Evolutionary conservation across 2,113 vertebrate genomes (phyloP).

Genomic region (Poecilia latipinna): DNA sequence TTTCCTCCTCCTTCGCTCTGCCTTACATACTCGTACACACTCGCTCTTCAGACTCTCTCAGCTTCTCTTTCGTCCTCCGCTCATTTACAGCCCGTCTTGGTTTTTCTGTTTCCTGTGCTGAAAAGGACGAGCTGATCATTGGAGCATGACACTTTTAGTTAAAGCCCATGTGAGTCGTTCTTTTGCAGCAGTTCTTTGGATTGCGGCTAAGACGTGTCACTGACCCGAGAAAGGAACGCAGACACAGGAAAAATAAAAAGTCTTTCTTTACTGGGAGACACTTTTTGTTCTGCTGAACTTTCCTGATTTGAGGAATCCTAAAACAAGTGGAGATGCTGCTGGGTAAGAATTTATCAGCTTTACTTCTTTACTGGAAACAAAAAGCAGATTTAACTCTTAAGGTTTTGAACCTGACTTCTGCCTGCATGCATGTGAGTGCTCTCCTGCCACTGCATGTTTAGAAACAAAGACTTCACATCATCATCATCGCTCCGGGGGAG

Average conservation of each 20-base stretch:
- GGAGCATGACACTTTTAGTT: constrained; percentile 73
- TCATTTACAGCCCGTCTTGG: constrained; percentile 39
- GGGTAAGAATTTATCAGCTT: constrained; percentile 55
- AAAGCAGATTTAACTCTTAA: not conserved
- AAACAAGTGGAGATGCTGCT: constrained; percentile 71
- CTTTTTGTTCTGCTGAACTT: constrained; percentile 55
- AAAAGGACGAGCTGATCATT: constrained; percentile 63
- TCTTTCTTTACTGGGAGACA: constrained; percentile 10
- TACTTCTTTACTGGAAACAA: constrained; percentile 3
- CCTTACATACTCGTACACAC: constrained; percentile 50
- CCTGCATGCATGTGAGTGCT: constrained; percentile 11
- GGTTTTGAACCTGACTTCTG: constrained; percentile 3
- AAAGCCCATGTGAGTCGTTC: constrained; percentile 63
- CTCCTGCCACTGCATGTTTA: constrained; percentile 21
- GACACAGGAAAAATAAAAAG: constrained; percentile 8
- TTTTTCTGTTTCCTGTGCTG: constrained; percentile 25
- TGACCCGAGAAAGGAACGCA: constrained; percentile 41
- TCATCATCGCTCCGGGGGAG: constrained; percentile 59
- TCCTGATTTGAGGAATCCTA: constrained; percentile 48
- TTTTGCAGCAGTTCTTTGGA: constrained; percentile 63
- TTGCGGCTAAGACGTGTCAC: constrained; percentile 48
- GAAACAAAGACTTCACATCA: constrained; percentile 50
- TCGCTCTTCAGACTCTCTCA: constrained; percentile 53
- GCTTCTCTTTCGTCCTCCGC: constrained; percentile 42
- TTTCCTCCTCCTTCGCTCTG: constrained; percentile 9